Percentiles rank a stretch among this genome's conserved stretches.
These are phyloP conservation scores for Phymorhynchus buccinoides DNA, from an alignment of 1,140 invertebrate genomes.

Conservation along the genomic window DNA sequence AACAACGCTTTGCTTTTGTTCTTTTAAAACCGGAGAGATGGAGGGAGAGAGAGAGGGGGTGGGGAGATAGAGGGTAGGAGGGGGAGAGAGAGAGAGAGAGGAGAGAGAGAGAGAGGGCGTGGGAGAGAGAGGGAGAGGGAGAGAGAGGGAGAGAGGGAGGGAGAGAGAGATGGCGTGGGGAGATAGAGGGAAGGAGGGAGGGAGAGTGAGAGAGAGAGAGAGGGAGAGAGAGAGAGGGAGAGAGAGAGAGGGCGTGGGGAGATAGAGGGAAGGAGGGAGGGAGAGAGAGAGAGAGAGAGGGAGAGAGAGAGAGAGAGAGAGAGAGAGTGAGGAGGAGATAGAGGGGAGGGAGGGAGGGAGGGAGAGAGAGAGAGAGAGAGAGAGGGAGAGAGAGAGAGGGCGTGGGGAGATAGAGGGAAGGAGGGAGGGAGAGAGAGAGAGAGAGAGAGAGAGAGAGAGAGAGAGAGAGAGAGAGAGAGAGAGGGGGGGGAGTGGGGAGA, in stretches of 20 bases:
- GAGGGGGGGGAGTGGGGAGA: neutral
- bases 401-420: neutral
- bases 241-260: too few relatives aligned
- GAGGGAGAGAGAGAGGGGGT: neutral
- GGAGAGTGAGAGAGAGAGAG: too few relatives aligned
- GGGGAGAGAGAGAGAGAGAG: conserved; percentile 20
- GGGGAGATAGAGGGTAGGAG: neutral
- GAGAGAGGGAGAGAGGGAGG: too few relatives aligned
- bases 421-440: neutral
- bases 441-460: neutral
- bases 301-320: neutral
- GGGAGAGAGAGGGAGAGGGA: too few relatives aligned
- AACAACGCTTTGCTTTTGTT: neutral
- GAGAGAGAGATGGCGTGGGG: too few relatives aligned
- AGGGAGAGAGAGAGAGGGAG: too few relatives aligned
- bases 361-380: neutral
- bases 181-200: too few relatives aligned
- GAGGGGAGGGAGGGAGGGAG: neutral
- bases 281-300: too few relatives aligned
- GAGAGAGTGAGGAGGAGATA: neutral
- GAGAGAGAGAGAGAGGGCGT: too few relatives aligned
- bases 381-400: neutral
- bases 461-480: neutral
- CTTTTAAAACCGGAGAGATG: neutral
- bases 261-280: too few relatives aligned